Base-by-base conservation (phyloP, 2,888 invertebrate genomes). In the Eudemis profundana region DNA sequence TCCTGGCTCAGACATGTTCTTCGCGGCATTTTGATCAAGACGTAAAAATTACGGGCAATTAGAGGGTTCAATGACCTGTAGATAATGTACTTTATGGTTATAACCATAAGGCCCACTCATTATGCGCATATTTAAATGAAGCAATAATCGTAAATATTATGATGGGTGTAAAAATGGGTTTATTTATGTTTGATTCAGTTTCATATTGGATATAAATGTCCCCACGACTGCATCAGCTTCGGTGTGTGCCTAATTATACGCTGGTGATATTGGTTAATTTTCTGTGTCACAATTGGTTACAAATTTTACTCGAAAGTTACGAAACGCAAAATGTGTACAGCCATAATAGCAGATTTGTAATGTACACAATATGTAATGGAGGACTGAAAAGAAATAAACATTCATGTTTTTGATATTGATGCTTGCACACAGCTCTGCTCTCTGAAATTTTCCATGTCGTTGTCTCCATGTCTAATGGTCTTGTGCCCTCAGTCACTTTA, bases 1-100 rank as follows among this genome's bases (percentile, higher is more conserved):
- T 81, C 78, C 76, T 42, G 49, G 50, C 49, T 19, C 68, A 62
- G 65, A 70, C 74, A 69, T 76, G 71, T 74, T 74, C 74, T 64
- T 51, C 62, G 47, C 70, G 68, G 71, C 78, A 78, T 79, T 81
- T 81, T 78, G 77, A 85, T 82, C 80, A 79, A 84, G 80, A 83
- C 76, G 79, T 85, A 79, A 85, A 86, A 85, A 85, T 85, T 83
- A 86, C 83, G 75, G 70, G 79, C 84, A 87, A 87, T 87, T 87
- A 88, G 81, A 78, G 74, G 75, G 83, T 74, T 68, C 82, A 69
- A 67, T 70, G 82, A 79, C 78, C 85, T 73, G 68, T 66, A 66
- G 53, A 66, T 59, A 66, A 70, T 68, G 69, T 68, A 23, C 27
- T 44, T 67, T 50, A 50, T 17, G 40, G 10, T 19, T 7, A 10